Percentiles rank a stretch among this genome's conserved stretches.
Conservation (phyloP, 1,140 invertebrate species). For the Bacillus rossius region DNA sequence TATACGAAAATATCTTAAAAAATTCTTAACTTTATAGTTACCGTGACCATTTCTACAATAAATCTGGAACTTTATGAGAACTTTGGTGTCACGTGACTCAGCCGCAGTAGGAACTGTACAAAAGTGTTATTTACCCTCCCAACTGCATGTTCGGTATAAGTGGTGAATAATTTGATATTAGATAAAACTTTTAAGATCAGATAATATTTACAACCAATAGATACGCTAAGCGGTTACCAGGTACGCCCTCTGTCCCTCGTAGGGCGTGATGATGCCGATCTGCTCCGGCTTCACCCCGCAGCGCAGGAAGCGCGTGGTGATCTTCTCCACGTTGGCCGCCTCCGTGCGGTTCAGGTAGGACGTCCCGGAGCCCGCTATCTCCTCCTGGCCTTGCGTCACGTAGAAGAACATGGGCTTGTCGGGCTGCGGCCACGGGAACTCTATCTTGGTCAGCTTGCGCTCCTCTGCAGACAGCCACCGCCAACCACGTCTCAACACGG, state of each 20-base stretch:
- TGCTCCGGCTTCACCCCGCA: conserved; percentile 96
- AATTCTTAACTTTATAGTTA: too few relatives aligned
- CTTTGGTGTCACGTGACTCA: too few relatives aligned
- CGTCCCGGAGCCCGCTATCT: conserved; percentile 97
- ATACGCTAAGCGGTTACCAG: too few relatives aligned
- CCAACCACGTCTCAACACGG: neutral
- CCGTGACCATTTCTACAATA: too few relatives aligned
- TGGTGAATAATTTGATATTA: too few relatives aligned
- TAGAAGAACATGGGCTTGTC: conserved; percentile 99
- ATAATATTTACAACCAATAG: too few relatives aligned
- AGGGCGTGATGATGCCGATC: conserved; percentile 99
- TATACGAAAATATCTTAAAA: too few relatives aligned
- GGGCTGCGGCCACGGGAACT: conserved; percentile 95
- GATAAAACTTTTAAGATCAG: too few relatives aligned
- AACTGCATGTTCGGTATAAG: too few relatives aligned
- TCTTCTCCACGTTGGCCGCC: conserved; percentile 97
- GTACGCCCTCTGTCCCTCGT: conserved; percentile 98
- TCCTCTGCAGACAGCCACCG: conserved; percentile 58
- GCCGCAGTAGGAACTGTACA: too few relatives aligned
- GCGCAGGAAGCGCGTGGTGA: conserved; percentile 89
- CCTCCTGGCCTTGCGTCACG: conserved; percentile 96
- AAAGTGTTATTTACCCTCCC: too few relatives aligned
- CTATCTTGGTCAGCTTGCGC: conserved; percentile 80
- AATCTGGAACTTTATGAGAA: too few relatives aligned
- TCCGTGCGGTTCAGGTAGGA: conserved; percentile 98